phyloP scores from a whole-genome alignment of 2,888 invertebrate genomes.

The Sabellastarte sp. region DNA sequence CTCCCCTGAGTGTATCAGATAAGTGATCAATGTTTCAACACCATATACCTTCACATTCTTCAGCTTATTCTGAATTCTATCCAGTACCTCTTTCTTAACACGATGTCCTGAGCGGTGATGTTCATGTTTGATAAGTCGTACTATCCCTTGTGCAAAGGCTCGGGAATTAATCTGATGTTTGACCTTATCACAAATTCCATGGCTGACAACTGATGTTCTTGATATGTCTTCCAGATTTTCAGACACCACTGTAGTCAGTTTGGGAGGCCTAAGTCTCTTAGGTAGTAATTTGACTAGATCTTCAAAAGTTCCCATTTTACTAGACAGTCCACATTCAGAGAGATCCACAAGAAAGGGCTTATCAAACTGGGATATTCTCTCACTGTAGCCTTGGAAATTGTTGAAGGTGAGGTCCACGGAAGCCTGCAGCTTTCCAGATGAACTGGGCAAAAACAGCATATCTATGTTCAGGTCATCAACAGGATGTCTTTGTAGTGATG shows the following conservation, averaged over 20 bases:
- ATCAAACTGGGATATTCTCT: slow-evolving; percentile 26
- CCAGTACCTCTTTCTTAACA: slow-evolving; percentile 24
- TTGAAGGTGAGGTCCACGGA: slow-evolving; percentile 32
- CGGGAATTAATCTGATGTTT: slow-evolving; percentile 29
- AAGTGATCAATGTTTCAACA: slow-evolving; percentile 31
- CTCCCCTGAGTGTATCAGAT: slow-evolving; percentile 22
- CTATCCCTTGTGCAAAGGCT: slow-evolving; percentile 29
- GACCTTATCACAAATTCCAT: slow-evolving; percentile 30
- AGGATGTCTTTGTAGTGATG: slow-evolving; percentile 23
- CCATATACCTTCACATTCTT: slow-evolving; percentile 29
- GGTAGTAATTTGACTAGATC: slow-evolving; percentile 30
- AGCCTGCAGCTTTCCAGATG: slow-evolving; percentile 17
- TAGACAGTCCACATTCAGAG: slow-evolving; percentile 28
- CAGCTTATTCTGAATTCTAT: slow-evolving; percentile 26
- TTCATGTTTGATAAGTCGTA: slow-evolving; percentile 32
- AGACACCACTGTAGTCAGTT: slow-evolving; percentile 28
- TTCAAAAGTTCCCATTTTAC: slow-evolving; percentile 22
- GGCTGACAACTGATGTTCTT: slow-evolving; percentile 15
- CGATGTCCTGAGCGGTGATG: slow-evolving; percentile 23
- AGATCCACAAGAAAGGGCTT: slow-evolving; percentile 34
- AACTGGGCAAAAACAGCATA: slow-evolving; percentile 22
- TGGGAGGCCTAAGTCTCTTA: slow-evolving; percentile 23
- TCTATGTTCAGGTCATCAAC: slow-evolving; percentile 18
- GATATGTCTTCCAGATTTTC: slow-evolving; percentile 31
- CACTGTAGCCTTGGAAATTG: slow-evolving; percentile 29